These are phyloP conservation scores for Caenorhabditis doughertyi DNA, from an alignment of 2,888 invertebrate genomes.

Conservation along the genomic window DNA sequence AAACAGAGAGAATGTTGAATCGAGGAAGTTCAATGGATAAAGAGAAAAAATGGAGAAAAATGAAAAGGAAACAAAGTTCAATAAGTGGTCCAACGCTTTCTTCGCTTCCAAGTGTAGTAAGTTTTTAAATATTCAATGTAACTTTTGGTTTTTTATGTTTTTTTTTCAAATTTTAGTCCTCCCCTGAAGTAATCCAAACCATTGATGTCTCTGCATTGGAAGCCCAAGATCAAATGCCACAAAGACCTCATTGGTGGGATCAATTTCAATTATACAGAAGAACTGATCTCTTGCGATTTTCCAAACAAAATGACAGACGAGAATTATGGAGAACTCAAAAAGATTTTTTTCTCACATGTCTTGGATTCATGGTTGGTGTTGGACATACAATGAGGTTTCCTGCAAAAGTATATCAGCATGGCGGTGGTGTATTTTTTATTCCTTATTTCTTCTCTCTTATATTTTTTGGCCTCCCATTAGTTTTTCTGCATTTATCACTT, in stretches of 20 bases:
- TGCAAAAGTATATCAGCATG: constrained; percentile 79
- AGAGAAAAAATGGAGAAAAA: constrained; percentile 41
- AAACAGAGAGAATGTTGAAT: constrained; percentile 73
- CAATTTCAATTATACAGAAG: constrained; percentile 65
- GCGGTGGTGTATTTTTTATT: constrained; percentile 80
- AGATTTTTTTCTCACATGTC: constrained; percentile 80
- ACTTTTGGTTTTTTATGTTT: neutral
- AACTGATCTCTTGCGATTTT: constrained; percentile 56
- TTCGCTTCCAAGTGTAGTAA: constrained; percentile 53
- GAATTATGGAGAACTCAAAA: constrained; percentile 81
- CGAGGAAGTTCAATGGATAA: constrained; percentile 14
- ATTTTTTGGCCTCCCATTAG: constrained; percentile 81
- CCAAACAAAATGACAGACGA: constrained; percentile 72
- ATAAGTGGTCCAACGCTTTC: constrained; percentile 7
- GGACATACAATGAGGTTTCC: constrained; percentile 81
- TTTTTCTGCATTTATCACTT: constrained; percentile 79
- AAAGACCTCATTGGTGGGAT: constrained; percentile 65
- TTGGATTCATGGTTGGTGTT: constrained; percentile 82
- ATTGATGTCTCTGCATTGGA: constrained; percentile 44
- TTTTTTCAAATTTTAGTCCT: constrained; percentile 21
- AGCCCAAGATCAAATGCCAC: constrained; percentile 43
- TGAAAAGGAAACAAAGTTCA: constrained; percentile 28
- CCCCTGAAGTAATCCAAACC: constrained; percentile 53
- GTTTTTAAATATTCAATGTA: constrained; percentile 8
- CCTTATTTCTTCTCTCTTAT: constrained; percentile 78